phyloP scores from a whole-genome alignment of 1,140 invertebrate genomes.

The Achatina immaculata region DNA sequence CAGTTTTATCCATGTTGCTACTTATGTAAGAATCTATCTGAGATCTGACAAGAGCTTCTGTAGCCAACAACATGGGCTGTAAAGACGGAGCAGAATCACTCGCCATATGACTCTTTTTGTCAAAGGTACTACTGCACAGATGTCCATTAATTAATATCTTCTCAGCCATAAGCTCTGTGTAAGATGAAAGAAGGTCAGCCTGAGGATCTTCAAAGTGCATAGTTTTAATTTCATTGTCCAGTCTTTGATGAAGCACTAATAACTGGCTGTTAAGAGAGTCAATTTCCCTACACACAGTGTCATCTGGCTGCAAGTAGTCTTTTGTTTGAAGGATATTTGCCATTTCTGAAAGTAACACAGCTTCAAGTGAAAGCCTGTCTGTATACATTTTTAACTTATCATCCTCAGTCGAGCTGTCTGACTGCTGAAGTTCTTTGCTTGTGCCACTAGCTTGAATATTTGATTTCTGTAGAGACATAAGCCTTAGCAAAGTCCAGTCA shows the following conservation, averaged over 20 bases:
- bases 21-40: conserved; percentile 60
- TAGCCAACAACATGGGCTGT: conserved; percentile 58
- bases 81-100: conserved; percentile 42
- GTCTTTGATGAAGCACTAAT: conserved; percentile 53
- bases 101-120: conserved; percentile 51
- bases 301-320: conserved; percentile 37
- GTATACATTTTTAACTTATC: conserved; percentile 62
- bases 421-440: conserved; percentile 33
- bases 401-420: conserved; percentile 29
- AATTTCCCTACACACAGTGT: conserved; percentile 57
- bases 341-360: conserved; percentile 65
- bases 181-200: conserved; percentile 55
- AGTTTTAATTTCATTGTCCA: conserved; percentile 54
- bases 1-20: conserved; percentile 50
- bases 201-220: conserved; percentile 45
- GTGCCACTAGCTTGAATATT: background rate
- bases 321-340: conserved; percentile 55
- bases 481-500: conserved; percentile 60
- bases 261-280: conserved; percentile 54
- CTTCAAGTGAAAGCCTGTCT: conserved; percentile 63
- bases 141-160: conserved; percentile 63
- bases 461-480: conserved; percentile 51
- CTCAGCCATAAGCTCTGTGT: conserved; percentile 62
- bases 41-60: conserved; percentile 59
- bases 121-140: conserved; percentile 52